phyloP scores from a whole-genome alignment of 2,888 invertebrate genomes.

The Marasmarcha lunaedactyla region DNA sequence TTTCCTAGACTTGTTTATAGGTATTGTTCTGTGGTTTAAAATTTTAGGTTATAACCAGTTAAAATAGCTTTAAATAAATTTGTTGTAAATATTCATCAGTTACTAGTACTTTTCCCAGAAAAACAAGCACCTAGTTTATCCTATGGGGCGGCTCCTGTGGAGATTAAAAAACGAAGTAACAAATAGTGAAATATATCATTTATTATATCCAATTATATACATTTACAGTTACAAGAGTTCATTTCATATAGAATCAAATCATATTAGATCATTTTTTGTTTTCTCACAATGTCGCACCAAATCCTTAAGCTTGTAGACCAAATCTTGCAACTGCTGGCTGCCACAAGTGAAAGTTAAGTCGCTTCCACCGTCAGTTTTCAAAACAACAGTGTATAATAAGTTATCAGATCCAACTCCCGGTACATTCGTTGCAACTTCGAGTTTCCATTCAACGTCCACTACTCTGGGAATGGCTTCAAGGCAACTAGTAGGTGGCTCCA shows the following conservation, averaged over 20 bases:
- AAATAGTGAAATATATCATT: too few species aligned
- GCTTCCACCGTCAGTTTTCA: constrained; percentile 49
- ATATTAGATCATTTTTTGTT: constrained; percentile 43
- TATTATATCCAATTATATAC: too few species aligned
- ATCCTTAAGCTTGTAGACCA: constrained; percentile 76
- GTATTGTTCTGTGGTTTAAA: too few species aligned
- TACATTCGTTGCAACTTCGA: constrained; percentile 61
- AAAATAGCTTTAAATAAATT: too few species aligned
- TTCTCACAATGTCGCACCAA: constrained; percentile 73
- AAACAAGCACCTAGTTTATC: too few species aligned
- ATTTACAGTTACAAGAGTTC: too few species aligned
- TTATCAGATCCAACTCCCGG: constrained; percentile 51
- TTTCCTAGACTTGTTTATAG: too few species aligned
- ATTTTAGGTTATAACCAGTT: too few species aligned
- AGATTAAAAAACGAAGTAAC: too few species aligned
- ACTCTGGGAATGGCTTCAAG: constrained; percentile 57
- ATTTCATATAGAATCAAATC: constrained; percentile 13
- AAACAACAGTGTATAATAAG: constrained; percentile 47
- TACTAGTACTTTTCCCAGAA: too few species aligned
- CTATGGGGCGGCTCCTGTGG: too few species aligned
- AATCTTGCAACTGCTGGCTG: constrained; percentile 73
- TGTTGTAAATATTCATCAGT: too few species aligned
- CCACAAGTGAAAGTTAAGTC: constrained; percentile 72
- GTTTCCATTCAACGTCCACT: constrained; percentile 71
- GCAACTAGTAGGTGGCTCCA: constrained; percentile 24